phyloP scores from a whole-genome alignment of 1,140 invertebrate genomes.

The Ips nitidus region DNA sequence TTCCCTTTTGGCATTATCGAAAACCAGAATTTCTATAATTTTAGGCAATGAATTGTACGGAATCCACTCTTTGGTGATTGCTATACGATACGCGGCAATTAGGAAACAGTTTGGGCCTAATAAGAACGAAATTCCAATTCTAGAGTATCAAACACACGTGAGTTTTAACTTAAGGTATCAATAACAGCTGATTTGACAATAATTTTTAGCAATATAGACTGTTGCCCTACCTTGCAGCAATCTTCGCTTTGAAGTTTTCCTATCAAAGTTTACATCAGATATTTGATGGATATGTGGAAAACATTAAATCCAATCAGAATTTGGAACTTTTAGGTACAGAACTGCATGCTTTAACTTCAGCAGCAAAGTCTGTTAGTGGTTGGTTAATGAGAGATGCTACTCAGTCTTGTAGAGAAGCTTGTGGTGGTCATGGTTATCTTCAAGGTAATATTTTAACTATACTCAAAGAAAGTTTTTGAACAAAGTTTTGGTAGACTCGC shows the following conservation, averaged over 20 bases:
- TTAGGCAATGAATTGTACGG: constrained; percentile 72
- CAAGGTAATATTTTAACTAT: constrained; percentile 58
- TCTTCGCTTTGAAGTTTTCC: constrained; percentile 70
- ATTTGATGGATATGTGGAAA: constrained; percentile 39
- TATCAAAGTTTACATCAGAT: constrained; percentile 44
- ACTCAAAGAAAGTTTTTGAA: background rate
- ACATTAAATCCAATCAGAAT: constrained; percentile 39
- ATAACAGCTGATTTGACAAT: background rate
- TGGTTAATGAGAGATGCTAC: constrained; percentile 84
- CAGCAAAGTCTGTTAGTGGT: constrained; percentile 82
- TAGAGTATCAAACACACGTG: constrained; percentile 89
- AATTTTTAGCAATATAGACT: constrained; percentile 82
- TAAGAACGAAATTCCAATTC: constrained; percentile 74
- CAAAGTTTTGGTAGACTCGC: constrained; percentile 57
- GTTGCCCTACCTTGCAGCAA: constrained; percentile 82
- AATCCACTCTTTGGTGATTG: constrained; percentile 77
- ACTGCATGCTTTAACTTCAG: constrained; percentile 89
- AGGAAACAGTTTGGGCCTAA: constrained; percentile 85
- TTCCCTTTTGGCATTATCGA: constrained; percentile 81
- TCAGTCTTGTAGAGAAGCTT: constrained; percentile 89
- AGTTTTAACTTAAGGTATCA: constrained; percentile 37
- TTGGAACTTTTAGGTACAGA: constrained; percentile 73
- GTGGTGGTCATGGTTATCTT: constrained; percentile 81
- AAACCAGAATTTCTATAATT: constrained; percentile 73
- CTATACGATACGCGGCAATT: constrained; percentile 86